A percentile compares a stretch with the other conserved stretches of the same genome.
phyloP scores from a whole-genome alignment of 2,113 vertebrate genomes.

The Oriolus oriolus region DNA sequence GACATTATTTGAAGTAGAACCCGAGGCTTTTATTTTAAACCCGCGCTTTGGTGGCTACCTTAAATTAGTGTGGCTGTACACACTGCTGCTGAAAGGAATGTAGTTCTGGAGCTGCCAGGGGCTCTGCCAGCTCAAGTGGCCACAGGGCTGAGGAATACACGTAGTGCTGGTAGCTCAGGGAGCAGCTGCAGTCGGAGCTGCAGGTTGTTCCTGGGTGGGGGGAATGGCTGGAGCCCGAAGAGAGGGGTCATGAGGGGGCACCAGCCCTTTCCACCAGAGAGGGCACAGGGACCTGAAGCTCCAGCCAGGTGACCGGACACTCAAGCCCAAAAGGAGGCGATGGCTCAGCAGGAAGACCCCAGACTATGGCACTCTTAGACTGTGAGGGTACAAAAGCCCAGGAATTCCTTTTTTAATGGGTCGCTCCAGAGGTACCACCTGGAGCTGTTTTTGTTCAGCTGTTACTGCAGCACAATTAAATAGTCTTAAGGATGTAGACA shows the following conservation, averaged over 20 bases:
- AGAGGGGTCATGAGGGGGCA: background rate
- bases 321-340: background rate
- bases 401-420: no score
- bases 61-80: background rate
- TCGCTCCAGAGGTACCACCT: background rate
- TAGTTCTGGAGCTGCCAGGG: background rate
- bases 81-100: background rate
- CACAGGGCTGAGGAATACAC: background rate
- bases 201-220: no score
- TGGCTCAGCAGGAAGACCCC: background rate
- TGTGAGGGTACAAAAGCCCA: background rate
- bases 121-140: background rate
- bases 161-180: fast-evolving
- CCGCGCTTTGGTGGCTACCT: background rate
- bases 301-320: background rate
- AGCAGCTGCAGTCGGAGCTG: background rate
- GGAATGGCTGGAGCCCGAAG: background rate
- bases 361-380: background rate
- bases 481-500: background rate
- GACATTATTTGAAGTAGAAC: background rate
- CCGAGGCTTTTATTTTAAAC: background rate
- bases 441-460: background rate
- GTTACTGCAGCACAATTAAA: background rate
- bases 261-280: background rate
- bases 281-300: background rate